Base-by-base conservation (phyloP, 2,113 vertebrate species). In the Prochilodus magdalenae region DNA sequence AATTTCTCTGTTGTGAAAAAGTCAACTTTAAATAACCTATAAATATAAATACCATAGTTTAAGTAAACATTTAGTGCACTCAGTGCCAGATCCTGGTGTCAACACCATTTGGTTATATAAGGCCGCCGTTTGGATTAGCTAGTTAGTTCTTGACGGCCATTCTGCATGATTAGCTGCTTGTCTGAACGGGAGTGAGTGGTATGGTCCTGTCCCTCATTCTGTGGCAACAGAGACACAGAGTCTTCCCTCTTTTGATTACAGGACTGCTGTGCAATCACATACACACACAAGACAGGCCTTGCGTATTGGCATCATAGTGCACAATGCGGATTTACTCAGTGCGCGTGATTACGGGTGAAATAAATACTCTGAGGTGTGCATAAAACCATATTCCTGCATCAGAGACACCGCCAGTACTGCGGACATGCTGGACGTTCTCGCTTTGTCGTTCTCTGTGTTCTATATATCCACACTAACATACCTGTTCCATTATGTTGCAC, bases 31-130 rank as follows among this genome's bases (percentile, higher is more conserved):
- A 81, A 83, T 70, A 66, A 20, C 62, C 53, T 62, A 18, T 11
- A 15, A 62, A 63, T 72, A 80, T 30, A 82, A 76, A 83, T 66
- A 40, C 66, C 75, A 40, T 73, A 72, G 74, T 30, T 7, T 13
- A 72, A 60, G 74, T 81, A 70, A 86, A 83, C 40, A 13, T 67
- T 22, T 75, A 74, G 67, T 77, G 77, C 78, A 83, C 67, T 77
- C 75, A 53, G 65, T 44, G 77, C 22, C 30, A 57, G 27, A 26
- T 55, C 27, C 57, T 73, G 74, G 74, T 44, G 49, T 73, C 16
- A 66, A 77, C 67, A 66, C 53, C 44, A 24, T 40, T n/a, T 60
- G 33, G 47, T 66, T 33, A 49, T 72, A 33, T 26, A 79, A 82
- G 66, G 80, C 65, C 72, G 47, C 55, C 5, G 11, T 71, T 57